Conservation (phyloP, 2,888 invertebrate genomes). For the Clunio marinus region DNA sequence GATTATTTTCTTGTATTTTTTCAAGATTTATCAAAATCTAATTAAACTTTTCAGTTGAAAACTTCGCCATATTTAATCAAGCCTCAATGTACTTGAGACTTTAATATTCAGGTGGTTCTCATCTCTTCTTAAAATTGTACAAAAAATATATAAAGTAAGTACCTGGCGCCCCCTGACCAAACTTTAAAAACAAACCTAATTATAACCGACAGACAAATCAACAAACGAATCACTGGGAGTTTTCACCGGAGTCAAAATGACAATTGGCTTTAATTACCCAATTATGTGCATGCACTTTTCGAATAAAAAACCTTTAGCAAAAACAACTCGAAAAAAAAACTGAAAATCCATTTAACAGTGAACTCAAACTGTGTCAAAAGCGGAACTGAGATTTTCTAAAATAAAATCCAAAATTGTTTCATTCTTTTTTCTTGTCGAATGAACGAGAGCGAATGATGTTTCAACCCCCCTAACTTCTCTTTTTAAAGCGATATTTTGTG, state of each 20-base stretch:
- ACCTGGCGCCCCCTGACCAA: neutral
- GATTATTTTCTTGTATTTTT: too few species aligned
- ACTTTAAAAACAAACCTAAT: conserved; percentile 11
- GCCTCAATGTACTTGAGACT: too few species aligned
- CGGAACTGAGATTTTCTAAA: conserved; percentile 19
- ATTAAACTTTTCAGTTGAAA: too few species aligned
- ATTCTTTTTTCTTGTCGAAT: too few species aligned
- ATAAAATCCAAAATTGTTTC: conserved; percentile 2
- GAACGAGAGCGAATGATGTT: neutral
- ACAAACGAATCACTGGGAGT: neutral
- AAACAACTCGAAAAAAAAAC: conserved; percentile 4
- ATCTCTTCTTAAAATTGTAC: neutral
- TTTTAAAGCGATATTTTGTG: conserved; percentile 11
- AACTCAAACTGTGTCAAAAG: conserved; percentile 21
- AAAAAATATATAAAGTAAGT: conserved; percentile 6
- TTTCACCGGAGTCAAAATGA: conserved; percentile 19
- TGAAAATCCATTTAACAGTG: conserved; percentile 11
- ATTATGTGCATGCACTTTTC: conserved; percentile 20
- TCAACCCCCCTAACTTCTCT: conserved; percentile 8
- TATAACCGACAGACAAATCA: conserved; percentile 15
- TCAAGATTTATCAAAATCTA: too few species aligned
- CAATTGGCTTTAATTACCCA: conserved; percentile 30
- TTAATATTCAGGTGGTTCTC: neutral
- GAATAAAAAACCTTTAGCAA: neutral
- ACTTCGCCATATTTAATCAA: too few species aligned